A percentile compares a stretch with the other conserved stretches of the same genome.
Evolutionary conservation across 2,113 vertebrate species (phyloP).

Genomic region (Eclectus roratus): DNA sequence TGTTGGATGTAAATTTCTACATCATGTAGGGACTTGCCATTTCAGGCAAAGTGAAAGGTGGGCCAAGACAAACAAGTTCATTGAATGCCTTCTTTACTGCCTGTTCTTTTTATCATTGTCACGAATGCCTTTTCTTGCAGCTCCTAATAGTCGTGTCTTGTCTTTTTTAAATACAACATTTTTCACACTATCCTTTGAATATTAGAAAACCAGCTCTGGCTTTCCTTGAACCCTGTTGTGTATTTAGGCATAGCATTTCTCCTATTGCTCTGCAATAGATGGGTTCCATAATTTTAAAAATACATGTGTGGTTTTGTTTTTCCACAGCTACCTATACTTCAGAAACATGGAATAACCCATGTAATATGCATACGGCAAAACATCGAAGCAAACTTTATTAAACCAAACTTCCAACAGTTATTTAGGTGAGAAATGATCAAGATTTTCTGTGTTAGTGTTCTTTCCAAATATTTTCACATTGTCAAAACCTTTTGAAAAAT

Average conservation of each 20-base stretch:
- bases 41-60: background rate
- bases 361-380: constrained; percentile 97
- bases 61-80: background rate
- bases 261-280: background rate
- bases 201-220: background rate
- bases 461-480: background rate
- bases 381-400: constrained; percentile 99
- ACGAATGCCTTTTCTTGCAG: background rate
- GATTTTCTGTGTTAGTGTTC: background rate
- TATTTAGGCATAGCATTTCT: background rate
- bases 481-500: background rate
- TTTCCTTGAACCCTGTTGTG: background rate
- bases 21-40: background rate
- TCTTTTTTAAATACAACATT: background rate
- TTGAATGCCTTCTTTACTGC: background rate
- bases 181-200: background rate
- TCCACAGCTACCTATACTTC: constrained; percentile 87
- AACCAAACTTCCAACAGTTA: constrained; percentile 96
- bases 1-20: background rate
- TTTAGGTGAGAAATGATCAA: constrained; percentile 85
- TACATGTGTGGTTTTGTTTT: background rate
- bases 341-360: constrained; percentile 95
- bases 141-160: background rate
- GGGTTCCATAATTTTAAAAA: background rate
- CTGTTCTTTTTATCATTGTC: background rate